Evolutionary conservation across 2,113 vertebrate genomes (phyloP), one percentile per base, ranked within the genome.

Genomic region (Eira barbara): DNA sequence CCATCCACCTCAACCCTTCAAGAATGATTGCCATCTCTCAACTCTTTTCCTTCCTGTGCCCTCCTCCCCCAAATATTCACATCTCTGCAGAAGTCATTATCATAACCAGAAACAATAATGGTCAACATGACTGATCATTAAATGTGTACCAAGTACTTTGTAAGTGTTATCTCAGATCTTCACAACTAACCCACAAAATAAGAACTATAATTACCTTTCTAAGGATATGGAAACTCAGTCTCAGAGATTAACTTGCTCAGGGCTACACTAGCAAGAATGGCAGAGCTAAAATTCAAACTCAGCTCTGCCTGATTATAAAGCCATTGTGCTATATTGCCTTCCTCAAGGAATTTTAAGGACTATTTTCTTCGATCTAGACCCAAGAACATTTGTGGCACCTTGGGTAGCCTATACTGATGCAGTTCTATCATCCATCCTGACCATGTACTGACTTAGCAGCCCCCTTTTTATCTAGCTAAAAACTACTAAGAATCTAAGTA

Each of bases 151-250:
- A 93, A 90, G n/a, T 29, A 78, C 20, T 78, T 97, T 71, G 12
- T 57, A 79, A 91, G 36, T 89, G 79, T 89, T 82, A 47, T 89
- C 92, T 96, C 49, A 85, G 65, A 69, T 79, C 65, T 91, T 95
- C 82, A 67, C 27, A 92, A 89, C 31, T 88, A 95, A 52, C 47
- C 45, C 34, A 93, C 13, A 97, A 89, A 96, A 76, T 49, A 95
- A 96, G 39, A 94, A 96, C 86, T 69, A 65, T 31, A 81, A 78
- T 84, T 67, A 45, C 25, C 9, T 87, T 97, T 84, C 74, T 91
- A 97, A 61, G 74, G 39, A 39, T 20, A 93, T 55, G 20, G 9
- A 94, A 96, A 94, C 18, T 61, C 36, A 84, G 15, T 93, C 42
- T 84, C 61, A 76, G 81, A 88, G 18, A 88, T 92, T 76, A 79